These are phyloP conservation scores for Monochamus alternatus DNA, from an alignment of 2,888 invertebrate species.

Conservation along the genomic window DNA sequence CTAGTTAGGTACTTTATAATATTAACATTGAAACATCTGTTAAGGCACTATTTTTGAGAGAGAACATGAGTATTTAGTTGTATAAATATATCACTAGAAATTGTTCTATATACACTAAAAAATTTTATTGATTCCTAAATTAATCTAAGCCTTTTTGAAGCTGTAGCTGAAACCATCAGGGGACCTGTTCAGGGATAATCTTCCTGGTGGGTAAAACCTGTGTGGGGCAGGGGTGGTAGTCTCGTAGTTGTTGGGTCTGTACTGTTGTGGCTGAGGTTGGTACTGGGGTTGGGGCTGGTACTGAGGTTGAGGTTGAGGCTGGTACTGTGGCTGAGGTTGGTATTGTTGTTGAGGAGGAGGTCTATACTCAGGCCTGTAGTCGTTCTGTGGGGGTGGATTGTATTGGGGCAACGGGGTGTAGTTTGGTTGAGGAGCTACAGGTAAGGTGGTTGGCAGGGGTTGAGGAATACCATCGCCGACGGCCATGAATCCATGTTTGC, in stretches of 20 bases:
- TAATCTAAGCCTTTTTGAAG: slow-evolving; percentile 78
- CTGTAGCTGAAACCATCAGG: slow-evolving; percentile 92
- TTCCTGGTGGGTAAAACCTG: slow-evolving; percentile 88
- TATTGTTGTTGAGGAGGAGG: slow-evolving; percentile 71
- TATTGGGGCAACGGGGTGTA: slow-evolving; percentile 73
- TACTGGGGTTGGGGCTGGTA: slow-evolving; percentile 71
- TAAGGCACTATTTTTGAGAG: neutral
- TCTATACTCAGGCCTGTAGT: slow-evolving; percentile 69
- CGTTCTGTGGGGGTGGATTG: slow-evolving; percentile 70
- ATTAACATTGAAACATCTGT: neutral
- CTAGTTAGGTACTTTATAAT: neutral
- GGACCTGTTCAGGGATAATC: slow-evolving; percentile 87
- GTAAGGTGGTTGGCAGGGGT: slow-evolving; percentile 68
- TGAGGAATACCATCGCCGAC: slow-evolving; percentile 80
- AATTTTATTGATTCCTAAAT: slow-evolving; percentile 26
- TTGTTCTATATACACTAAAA: slow-evolving; percentile 33
- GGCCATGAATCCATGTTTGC: slow-evolving; percentile 86
- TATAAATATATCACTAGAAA: slow-evolving; percentile 25
- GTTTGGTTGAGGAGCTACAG: slow-evolving; percentile 76
- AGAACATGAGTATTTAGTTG: slow-evolving; percentile 7
- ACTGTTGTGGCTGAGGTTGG: slow-evolving; percentile 68
- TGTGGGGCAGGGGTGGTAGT: slow-evolving; percentile 80
- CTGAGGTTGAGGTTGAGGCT: slow-evolving; percentile 71
- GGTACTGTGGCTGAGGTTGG: slow-evolving; percentile 71
- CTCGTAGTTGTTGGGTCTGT: slow-evolving; percentile 60